Percentiles rank a stretch among this genome's conserved stretches.
These are phyloP conservation scores for Carassius auratus DNA, from an alignment of 2,113 vertebrate species.

Conservation along the genomic window DNA sequence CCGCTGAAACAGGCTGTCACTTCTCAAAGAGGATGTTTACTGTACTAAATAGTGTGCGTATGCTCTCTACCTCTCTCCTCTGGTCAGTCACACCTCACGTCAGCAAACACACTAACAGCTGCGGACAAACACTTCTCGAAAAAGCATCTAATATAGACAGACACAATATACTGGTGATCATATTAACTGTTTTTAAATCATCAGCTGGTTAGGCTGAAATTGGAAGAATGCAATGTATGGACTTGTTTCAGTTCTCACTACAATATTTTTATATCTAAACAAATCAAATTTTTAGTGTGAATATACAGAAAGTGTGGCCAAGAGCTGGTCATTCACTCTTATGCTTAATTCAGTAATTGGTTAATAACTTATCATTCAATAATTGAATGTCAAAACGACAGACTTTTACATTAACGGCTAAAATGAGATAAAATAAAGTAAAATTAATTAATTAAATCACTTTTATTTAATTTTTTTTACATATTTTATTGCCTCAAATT, in stretches of 20 bases:
- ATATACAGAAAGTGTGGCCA: too few species aligned
- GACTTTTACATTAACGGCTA: neutral
- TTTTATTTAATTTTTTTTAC: too few species aligned
- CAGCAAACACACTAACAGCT: constrained; percentile 20
- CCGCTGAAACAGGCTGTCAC: constrained; percentile 90
- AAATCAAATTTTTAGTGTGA: too few species aligned
- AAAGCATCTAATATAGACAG: neutral
- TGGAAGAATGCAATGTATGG: neutral
- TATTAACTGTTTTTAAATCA: neutral
- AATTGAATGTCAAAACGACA: neutral
- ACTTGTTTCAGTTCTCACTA: too few species aligned
- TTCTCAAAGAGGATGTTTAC: constrained; percentile 73
- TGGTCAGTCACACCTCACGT: neutral
- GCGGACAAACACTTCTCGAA: neutral
- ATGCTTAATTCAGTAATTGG: neutral
- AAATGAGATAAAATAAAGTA: too few species aligned
- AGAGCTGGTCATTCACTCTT: neutral
- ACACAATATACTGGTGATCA: neutral
- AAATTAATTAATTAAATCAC: too few species aligned
- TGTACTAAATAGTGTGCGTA: constrained; percentile 46
- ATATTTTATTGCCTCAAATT: too few species aligned
- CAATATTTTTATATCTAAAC: too few species aligned
- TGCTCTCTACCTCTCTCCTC: neutral
- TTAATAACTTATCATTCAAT: neutral
- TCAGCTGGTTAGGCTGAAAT: too few species aligned